A percentile compares a stretch with the other conserved stretches of the same genome.
Evolutionary conservation across 1,140 invertebrate genomes (phyloP).

Genomic region (Neoseiulus cucumeris): DNA sequence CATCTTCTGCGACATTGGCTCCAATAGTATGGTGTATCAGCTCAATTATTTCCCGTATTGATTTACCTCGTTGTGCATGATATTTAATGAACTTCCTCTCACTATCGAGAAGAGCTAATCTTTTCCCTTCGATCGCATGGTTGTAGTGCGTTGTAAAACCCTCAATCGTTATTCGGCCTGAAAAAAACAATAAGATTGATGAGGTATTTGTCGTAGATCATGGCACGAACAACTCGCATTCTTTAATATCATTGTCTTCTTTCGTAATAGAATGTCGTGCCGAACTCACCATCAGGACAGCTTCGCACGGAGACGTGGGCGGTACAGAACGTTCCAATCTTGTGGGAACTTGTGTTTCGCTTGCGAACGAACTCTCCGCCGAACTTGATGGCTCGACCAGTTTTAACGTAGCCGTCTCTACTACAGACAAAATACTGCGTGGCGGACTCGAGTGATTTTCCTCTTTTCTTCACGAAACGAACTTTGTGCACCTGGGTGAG

Average conservation of each 20-base stretch:
- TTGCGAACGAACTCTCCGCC: not conserved
- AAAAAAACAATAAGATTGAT: not conserved
- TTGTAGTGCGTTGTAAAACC: slow-evolving; percentile 1
- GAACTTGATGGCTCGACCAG: not conserved
- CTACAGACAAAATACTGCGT: slow-evolving; percentile 6
- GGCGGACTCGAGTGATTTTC: not conserved
- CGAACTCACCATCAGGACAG: not conserved
- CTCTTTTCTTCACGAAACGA: slow-evolving; percentile 6
- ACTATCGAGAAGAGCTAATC: not conserved
- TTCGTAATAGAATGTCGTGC: not conserved
- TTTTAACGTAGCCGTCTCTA: not conserved
- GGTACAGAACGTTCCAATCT: slow-evolving; percentile 3
- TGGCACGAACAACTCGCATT: not conserved
- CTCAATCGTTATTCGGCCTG: not conserved
- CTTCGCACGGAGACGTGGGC: not conserved
- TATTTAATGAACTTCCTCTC: slow-evolving; percentile 1
- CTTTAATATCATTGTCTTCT: no score
- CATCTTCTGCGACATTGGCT: not conserved
- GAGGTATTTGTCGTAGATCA: not conserved
- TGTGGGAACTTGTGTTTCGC: not conserved
- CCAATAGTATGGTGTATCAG: not conserved
- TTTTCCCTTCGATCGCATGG: not conserved
- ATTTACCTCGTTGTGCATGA: not conserved
- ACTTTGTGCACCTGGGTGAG: slow-evolving; percentile 5
- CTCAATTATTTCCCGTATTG: slow-evolving; percentile 2